These are phyloP conservation scores for Acanthopleura granulata DNA, from an alignment of 2,888 invertebrate species.

Conservation along the genomic window DNA sequence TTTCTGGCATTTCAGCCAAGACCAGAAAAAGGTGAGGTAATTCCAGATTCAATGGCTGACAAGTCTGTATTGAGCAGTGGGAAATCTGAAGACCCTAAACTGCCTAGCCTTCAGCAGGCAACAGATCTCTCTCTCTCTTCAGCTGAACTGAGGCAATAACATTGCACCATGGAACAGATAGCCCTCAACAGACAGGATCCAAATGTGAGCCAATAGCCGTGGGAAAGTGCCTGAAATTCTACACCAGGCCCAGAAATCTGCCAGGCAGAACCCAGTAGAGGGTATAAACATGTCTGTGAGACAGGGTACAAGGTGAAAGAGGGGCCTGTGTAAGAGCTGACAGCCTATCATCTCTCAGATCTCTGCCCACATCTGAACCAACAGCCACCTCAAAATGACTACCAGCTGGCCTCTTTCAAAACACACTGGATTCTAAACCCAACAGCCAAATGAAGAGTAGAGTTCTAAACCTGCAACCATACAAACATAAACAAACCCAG, in stretches of 20 bases:
- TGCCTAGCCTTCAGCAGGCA: too few relatives aligned
- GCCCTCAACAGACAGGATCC: background rate
- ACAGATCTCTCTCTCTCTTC: too few relatives aligned
- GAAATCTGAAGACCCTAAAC: too few relatives aligned
- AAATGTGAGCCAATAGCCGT: constrained; percentile 3
- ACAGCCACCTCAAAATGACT: background rate
- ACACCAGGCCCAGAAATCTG: background rate
- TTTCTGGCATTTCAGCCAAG: too few relatives aligned
- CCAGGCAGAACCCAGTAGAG: background rate
- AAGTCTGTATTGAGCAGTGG: too few relatives aligned
- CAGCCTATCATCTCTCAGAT: constrained; percentile 12
- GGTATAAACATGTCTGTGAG: constrained; percentile 7
- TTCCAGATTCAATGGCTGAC: too few relatives aligned
- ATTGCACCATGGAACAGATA: constrained; percentile 1
- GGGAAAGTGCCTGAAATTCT: constrained; percentile 6
- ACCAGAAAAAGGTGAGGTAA: too few relatives aligned
- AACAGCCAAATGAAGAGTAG: background rate
- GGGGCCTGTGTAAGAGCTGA: background rate
- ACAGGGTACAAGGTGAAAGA: background rate
- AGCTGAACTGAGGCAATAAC: background rate
- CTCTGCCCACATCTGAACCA: constrained; percentile 7
- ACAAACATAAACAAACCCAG: too few relatives aligned
- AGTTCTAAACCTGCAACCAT: too few relatives aligned
- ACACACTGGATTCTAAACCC: background rate
- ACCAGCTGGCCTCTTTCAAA: background rate